A percentile compares a stretch with the other conserved stretches of the same genome.
Conservation (phyloP, 2,888 invertebrate species). For the Enoplolaimus lenunculus region DNA sequence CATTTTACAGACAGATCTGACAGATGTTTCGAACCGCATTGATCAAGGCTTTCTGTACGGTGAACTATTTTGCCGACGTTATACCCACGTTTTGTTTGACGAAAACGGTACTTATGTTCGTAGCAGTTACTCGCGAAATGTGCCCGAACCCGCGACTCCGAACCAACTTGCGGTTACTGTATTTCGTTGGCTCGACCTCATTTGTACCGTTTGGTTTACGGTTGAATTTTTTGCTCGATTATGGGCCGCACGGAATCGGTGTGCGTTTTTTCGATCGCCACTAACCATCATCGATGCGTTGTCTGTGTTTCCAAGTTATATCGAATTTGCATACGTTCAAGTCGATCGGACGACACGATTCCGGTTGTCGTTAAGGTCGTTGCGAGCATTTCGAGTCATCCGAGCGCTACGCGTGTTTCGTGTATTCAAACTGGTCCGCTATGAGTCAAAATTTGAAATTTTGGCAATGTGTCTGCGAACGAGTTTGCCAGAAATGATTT, state of each 20-base stretch:
- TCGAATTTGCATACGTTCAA: background rate
- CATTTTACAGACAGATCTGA: too few species aligned
- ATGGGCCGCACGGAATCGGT: constrained; percentile 4
- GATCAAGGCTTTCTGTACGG: too few species aligned
- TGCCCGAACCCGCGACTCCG: too few species aligned
- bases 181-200: background rate
- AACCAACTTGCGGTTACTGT: too few species aligned
- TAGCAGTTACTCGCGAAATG: too few species aligned
- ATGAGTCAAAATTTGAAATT: background rate
- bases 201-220: constrained; percentile 1
- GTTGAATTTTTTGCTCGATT: background rate
- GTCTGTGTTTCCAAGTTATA: background rate
- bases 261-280: background rate
- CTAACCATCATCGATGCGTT: background rate
- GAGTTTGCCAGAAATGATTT: background rate
- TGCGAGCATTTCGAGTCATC: background rate
- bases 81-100: too few species aligned
- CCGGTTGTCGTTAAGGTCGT: too few species aligned
- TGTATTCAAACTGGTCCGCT: constrained; percentile 1
- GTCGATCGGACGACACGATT: too few species aligned
- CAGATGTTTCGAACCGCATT: too few species aligned
- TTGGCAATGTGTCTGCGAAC: background rate
- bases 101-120: too few species aligned
- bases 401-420: background rate
- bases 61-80: too few species aligned